Evolutionary conservation across 2,113 vertebrate genomes (phyloP).

Genomic region (Atractosteus spatula): DNA sequence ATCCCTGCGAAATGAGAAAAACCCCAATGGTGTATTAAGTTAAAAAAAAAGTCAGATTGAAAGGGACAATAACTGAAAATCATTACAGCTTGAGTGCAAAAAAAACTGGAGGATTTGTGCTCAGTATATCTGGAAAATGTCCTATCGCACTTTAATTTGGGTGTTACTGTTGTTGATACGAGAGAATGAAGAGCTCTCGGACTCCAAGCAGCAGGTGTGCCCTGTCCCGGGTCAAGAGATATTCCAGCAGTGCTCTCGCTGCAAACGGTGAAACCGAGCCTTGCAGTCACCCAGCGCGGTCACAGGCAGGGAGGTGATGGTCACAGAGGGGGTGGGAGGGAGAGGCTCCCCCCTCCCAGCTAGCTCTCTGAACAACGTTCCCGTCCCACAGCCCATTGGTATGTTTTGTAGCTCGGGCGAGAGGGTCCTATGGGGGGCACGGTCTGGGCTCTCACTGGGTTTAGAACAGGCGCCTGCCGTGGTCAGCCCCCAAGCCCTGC

Average conservation of each 20-base stretch:
- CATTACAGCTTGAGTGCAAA: too few relatives aligned
- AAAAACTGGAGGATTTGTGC: not conserved
- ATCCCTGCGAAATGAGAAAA: too few relatives aligned
- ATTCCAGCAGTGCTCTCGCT: constrained; percentile 34
- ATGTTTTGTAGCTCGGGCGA: not conserved
- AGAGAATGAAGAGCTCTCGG: constrained; percentile 36
- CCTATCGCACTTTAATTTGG: constrained; percentile 34
- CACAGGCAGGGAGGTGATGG: too few relatives aligned
- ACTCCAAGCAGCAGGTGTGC: constrained; percentile 47
- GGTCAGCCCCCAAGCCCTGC: too few relatives aligned
- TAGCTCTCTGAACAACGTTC: constrained; percentile 25
- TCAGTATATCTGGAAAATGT: constrained; percentile 42
- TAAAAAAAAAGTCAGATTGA: too few relatives aligned
- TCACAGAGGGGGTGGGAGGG: not conserved
- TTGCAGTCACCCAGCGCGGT: constrained; percentile 33
- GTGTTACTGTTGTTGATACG: constrained; percentile 25
- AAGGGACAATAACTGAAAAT: too few relatives aligned
- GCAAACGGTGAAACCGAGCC: constrained; percentile 47
- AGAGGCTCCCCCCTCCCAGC: constrained; percentile 30
- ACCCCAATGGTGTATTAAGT: too few relatives aligned
- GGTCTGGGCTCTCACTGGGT: not conserved
- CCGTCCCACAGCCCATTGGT: not conserved
- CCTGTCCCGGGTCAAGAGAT: constrained; percentile 24
- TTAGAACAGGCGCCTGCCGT: not conserved
- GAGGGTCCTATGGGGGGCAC: not conserved